phyloP scores from a whole-genome alignment of 2,797 vertebrate genomes.

The Gambusia yucatana region DNA sequence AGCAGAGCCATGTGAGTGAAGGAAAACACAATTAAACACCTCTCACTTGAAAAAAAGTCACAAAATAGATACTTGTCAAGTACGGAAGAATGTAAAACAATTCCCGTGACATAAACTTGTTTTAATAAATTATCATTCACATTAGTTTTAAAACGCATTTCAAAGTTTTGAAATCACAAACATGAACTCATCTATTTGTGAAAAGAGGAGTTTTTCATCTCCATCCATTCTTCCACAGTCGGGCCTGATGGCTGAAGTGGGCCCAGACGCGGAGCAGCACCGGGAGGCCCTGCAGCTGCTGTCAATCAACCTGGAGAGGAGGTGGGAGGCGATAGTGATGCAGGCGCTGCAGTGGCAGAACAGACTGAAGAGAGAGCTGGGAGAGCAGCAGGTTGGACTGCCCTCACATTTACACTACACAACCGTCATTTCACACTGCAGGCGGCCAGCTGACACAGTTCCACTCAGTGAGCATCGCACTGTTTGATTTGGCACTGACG shows the following conservation, averaged over 20 bases:
- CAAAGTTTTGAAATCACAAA: background rate
- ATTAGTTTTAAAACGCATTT: background rate
- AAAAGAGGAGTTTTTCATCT: background rate
- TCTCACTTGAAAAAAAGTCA: background rate
- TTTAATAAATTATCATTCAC: background rate
- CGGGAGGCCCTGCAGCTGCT: conserved; percentile 88
- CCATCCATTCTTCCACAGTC: conserved; percentile 53
- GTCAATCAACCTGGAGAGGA: conserved; percentile 94
- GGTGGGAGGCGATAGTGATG: conserved; percentile 99
- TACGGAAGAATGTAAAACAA: background rate
- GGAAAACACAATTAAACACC: background rate
- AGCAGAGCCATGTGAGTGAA: conserved; percentile 82
- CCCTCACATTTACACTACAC: conserved; percentile 43
- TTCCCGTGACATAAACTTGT: background rate
- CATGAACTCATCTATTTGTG: background rate
- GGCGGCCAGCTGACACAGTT: conserved; percentile 42
- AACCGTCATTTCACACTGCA: conserved; percentile 37
- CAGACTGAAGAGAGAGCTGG: conserved; percentile 86
- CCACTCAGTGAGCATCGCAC: conserved; percentile 41
- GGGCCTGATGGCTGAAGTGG: conserved; percentile 67
- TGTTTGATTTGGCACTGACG: conserved; percentile 46
- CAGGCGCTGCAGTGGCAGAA: conserved; percentile 97
- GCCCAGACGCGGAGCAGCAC: conserved; percentile 78
- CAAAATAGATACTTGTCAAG: background rate
- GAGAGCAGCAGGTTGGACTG: conserved; percentile 83